Percentiles rank a stretch among this genome's conserved stretches.
phyloP scores from a whole-genome alignment of 1,140 invertebrate genomes.

The Plodia interpunctella region DNA sequence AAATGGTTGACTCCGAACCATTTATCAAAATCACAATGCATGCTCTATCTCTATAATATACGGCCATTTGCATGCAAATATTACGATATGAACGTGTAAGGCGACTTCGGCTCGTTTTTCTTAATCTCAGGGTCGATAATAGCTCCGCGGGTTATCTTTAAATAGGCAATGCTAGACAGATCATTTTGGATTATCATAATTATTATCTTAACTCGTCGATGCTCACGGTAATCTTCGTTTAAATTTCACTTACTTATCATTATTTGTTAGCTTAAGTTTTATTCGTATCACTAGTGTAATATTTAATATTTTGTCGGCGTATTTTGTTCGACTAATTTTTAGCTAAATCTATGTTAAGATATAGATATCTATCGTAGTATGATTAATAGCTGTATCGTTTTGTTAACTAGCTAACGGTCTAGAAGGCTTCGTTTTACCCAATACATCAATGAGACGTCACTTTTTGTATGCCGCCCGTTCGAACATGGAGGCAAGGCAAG shows the following conservation, averaged over 20 bases:
- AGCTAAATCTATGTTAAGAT: conserved; percentile 21
- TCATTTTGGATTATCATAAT: conserved; percentile 21
- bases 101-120: conserved; percentile 30
- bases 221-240: neutral
- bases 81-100: conserved; percentile 32
- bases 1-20: conserved; percentile 15
- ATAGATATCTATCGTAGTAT: conserved; percentile 38
- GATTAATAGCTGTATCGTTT: conserved; percentile 54
- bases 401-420: conserved; percentile 58
- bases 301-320: neutral
- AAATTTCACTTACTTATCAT: neutral
- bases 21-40: conserved; percentile 33
- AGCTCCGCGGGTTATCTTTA: conserved; percentile 29
- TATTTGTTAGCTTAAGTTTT: neutral
- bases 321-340: neutral
- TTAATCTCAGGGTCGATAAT: conserved; percentile 34
- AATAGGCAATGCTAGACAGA: conserved; percentile 16
- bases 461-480: conserved; percentile 36
- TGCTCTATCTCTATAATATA: conserved; percentile 34
- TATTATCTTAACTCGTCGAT: conserved; percentile 15
- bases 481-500: conserved; percentile 17
- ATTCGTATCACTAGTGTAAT: neutral
- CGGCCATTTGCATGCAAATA: conserved; percentile 50
- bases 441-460: conserved; percentile 64
- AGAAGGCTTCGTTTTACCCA: conserved; percentile 47